Conservation (phyloP, 1,140 invertebrate species). For the Colletes gigas region DNA sequence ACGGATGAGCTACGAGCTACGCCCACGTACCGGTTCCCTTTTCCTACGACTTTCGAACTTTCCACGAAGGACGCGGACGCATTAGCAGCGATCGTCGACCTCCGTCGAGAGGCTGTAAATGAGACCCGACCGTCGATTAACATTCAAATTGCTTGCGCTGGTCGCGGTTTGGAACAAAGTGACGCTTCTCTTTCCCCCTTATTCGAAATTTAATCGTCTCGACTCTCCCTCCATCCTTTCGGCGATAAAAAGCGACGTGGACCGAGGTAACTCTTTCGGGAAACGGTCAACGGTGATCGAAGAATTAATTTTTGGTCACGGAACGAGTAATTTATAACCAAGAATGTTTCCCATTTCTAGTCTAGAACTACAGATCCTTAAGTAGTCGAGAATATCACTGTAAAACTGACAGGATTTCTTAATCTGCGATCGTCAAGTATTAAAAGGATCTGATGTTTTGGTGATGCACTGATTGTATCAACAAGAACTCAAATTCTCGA, state of each 20-base stretch:
- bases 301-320: conserved; percentile 29
- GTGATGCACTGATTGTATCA: too few species aligned
- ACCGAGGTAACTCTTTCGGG: neutral
- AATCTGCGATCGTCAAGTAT: too few species aligned
- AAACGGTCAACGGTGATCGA: neutral
- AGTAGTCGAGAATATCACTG: neutral
- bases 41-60: conserved; percentile 63
- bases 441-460: too few species aligned
- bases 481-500: too few species aligned
- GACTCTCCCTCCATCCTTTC: neutral
- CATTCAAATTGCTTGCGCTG: conserved; percentile 48
- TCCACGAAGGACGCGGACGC: conserved; percentile 28
- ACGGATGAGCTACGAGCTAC: conserved; percentile 67
- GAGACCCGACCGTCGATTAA: conserved; percentile 34
- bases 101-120: conserved; percentile 29
- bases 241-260: neutral
- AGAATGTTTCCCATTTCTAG: neutral
- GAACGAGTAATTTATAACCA: conserved; percentile 9
- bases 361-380: neutral
- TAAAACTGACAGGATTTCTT: too few species aligned
- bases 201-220: conserved; percentile 19
- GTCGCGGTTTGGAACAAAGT: conserved; percentile 41
- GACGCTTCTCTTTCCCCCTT: conserved; percentile 3
- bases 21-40: conserved; percentile 62
- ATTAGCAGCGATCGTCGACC: conserved; percentile 8